Conservation (phyloP, 2,888 invertebrate species). For the Saturnia japonica region DNA sequence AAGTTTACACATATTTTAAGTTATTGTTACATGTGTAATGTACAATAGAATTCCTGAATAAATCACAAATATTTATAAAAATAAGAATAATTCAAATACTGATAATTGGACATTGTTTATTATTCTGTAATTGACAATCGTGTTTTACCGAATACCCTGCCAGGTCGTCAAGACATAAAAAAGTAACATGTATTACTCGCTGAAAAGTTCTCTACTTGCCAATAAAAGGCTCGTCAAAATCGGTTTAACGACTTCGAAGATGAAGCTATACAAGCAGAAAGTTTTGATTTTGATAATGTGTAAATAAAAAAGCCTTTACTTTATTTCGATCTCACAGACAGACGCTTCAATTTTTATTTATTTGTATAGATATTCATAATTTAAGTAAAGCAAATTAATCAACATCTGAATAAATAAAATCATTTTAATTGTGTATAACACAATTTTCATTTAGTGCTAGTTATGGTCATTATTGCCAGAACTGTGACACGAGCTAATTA, state of each 20-base stretch:
- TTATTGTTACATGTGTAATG: too few relatives aligned
- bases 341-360: background rate
- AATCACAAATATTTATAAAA: too few relatives aligned
- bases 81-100: too few relatives aligned
- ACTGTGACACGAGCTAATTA: background rate
- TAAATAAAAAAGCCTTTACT: background rate
- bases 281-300: background rate
- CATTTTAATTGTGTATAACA: background rate
- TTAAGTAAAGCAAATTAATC: background rate
- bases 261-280: background rate
- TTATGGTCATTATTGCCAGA: background rate
- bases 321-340: background rate
- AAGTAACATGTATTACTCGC: background rate
- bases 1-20: too few relatives aligned
- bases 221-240: background rate
- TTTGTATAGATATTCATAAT: background rate
- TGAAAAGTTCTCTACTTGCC: background rate
- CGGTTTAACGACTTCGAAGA: background rate
- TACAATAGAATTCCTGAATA: too few relatives aligned
- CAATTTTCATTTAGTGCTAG: background rate
- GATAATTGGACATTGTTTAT: background rate
- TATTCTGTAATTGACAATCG: background rate
- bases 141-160: background rate
- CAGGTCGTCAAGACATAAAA: background rate
- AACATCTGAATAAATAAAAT: background rate